Evolutionary conservation across 2,888 invertebrate genomes (phyloP).

Genomic region (Melanostoma mellinum): DNA sequence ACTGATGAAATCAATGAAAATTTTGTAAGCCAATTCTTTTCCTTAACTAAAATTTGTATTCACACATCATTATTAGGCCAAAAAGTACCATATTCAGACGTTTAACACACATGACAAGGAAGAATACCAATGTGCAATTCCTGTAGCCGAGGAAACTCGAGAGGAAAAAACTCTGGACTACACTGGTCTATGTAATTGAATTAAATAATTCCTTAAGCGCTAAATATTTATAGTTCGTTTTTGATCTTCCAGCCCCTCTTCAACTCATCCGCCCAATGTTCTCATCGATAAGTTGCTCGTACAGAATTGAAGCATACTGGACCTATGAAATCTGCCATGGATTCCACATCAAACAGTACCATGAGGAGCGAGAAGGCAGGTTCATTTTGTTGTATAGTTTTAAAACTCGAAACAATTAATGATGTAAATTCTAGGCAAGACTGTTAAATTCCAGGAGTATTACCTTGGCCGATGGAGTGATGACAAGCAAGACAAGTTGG

Average conservation of each 20-base stretch:
- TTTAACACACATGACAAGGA: conserved; percentile 88
- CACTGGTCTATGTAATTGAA: conserved; percentile 77
- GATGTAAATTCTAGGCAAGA: conserved; percentile 83
- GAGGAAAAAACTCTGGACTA: conserved; percentile 79
- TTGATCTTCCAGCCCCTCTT: conserved; percentile 84
- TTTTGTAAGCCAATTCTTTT: conserved; percentile 34
- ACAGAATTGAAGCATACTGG: conserved; percentile 95
- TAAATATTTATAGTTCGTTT: not conserved
- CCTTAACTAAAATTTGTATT: not conserved
- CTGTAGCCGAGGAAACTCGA: conserved; percentile 83
- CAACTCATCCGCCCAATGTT: conserved; percentile 90
- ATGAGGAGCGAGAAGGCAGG: conserved; percentile 93
- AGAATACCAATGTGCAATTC: conserved; percentile 91
- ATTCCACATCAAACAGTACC: conserved; percentile 94
- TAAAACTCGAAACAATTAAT: not conserved
- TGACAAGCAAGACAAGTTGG: conserved; percentile 85
- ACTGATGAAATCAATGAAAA: conserved; percentile 44
- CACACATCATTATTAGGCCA: conserved; percentile 71
- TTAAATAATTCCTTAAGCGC: not conserved
- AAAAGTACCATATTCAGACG: conserved; percentile 75
- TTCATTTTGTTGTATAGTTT: not conserved
- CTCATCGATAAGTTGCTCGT: conserved; percentile 90
- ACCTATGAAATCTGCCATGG: conserved; percentile 98
- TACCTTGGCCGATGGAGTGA: conserved; percentile 90
- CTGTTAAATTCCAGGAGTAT: conserved; percentile 92